These are phyloP conservation scores for Drosophila kambysellisi DNA, from an alignment of 2,888 invertebrate genomes.

Conservation along the genomic window DNA sequence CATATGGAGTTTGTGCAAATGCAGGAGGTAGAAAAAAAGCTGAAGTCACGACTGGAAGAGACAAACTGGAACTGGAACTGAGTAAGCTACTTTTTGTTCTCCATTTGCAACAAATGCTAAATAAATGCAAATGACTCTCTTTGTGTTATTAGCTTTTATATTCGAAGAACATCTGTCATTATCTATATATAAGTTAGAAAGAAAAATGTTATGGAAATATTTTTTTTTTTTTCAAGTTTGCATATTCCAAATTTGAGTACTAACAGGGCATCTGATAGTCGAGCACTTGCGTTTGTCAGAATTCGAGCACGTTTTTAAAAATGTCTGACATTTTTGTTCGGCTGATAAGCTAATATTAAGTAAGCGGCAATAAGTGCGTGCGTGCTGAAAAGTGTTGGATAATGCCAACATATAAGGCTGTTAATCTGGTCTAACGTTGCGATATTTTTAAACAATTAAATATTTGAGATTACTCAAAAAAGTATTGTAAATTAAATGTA, in stretches of 20 bases:
- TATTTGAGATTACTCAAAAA: background rate
- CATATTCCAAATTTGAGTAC: background rate
- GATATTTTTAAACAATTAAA: background rate
- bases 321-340: slow-evolving; percentile 7
- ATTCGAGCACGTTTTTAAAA: slow-evolving; percentile 7
- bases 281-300: background rate
- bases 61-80: slow-evolving; percentile 40
- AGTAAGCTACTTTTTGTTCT: background rate
- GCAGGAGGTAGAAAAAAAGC: slow-evolving; percentile 1
- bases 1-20: background rate
- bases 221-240: background rate
- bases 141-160: background rate
- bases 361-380: slow-evolving; percentile 2
- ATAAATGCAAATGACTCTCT: background rate
- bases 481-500: background rate
- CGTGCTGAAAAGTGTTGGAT: slow-evolving; percentile 3
- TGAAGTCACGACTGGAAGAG: slow-evolving; percentile 33
- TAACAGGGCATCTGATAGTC: slow-evolving; percentile 17
- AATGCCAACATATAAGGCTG: background rate
- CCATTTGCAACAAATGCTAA: background rate
- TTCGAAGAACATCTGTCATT: background rate
- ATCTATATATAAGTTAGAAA: background rate
- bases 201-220: background rate
- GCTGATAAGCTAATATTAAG: slow-evolving; percentile 8
- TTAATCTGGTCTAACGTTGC: background rate